These are phyloP conservation scores for Cardinalis cardinalis DNA, from an alignment of 2,113 vertebrate species.

Conservation along the genomic window DNA sequence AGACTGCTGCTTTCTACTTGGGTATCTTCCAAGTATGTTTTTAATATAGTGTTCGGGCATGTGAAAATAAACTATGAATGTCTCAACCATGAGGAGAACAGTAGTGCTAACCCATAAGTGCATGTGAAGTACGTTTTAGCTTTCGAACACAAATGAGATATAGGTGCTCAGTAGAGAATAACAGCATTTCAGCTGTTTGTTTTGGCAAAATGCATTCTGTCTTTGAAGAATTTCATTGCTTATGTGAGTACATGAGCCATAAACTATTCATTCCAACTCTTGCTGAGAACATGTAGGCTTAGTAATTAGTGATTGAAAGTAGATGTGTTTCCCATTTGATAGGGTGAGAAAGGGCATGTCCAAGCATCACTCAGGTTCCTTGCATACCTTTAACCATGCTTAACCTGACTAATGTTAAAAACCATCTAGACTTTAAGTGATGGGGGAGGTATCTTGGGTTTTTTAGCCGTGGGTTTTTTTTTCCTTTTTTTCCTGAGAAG, in stretches of 20 bases:
- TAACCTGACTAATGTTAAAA: not conserved
- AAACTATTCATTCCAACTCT: not conserved
- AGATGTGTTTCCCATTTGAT: not conserved
- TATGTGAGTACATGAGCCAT: not conserved
- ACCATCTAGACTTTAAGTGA: not conserved
- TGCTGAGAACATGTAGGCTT: not conserved
- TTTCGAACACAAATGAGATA: not conserved
- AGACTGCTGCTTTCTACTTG: not conserved
- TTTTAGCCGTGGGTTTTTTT: not conserved
- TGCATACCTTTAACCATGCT: accelerated
- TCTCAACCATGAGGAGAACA: accelerated
- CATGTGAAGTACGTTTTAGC: not conserved
- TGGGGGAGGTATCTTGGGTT: accelerated
- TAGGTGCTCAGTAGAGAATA: accelerated
- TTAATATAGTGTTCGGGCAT: not conserved
- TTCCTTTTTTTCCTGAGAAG: not conserved
- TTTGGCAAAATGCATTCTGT: not conserved
- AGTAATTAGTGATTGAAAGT: not conserved
- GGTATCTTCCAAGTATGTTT: not conserved
- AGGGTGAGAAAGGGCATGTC: not conserved
- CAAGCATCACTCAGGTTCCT: accelerated
- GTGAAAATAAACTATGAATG: not conserved
- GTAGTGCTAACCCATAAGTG: not conserved
- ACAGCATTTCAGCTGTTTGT: not conserved
- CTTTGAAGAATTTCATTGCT: not conserved